Base-by-base conservation (phyloP, 2,113 vertebrate species). In the Gasterosteus nipponicus region DNA sequence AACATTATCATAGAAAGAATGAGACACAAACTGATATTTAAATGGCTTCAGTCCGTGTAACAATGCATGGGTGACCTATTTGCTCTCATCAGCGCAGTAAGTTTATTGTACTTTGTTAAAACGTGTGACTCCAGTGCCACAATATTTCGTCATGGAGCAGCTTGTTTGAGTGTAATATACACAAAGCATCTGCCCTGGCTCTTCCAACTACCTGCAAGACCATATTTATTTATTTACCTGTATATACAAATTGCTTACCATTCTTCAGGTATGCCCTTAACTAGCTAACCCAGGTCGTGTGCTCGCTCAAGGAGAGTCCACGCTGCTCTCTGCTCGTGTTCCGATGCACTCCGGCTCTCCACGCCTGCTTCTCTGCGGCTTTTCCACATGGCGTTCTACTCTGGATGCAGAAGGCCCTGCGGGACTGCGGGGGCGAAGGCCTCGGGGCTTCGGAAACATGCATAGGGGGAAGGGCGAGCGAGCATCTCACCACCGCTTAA, bases 401-500 rank as follows among this genome's bases (percentile, higher is more conserved):
- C 42, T 4, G 51, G 51, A 58, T 68, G 72, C 82, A 57, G 35
- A 6, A 7, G 35, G 35, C 63, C 53, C 47, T 56, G 10, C 53
- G 54, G 41, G 49, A 70, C 82, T 56, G 18, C 9, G 0, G 77
- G 82, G n/a, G 1, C 6, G 35, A 38, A 38, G 35, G 74, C 81
- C 77, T 75, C 14, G 0, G 18, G 87, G 78, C 44, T 73, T 64
- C 33, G 12, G 47, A 54, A 73, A 73, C 85, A 70, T 71, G 79
- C 83, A 76, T 75, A 12, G 53, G 26, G 63, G 79, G 68, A 31
- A 26, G 81, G 83, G 68, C 42, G 7, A 26, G 22, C 22, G 22
- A 46, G 59, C 77, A 75, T 81, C 78, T 82, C 88, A 73, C n/a
- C 38, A 61, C 71, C 47, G 9, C 64, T 88, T 69, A 77, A 65